Percentiles rank a stretch among this genome's conserved stretches.
Evolutionary conservation across 2,113 vertebrate genomes (phyloP).

Genomic region (Pontoporia blainvillei): DNA sequence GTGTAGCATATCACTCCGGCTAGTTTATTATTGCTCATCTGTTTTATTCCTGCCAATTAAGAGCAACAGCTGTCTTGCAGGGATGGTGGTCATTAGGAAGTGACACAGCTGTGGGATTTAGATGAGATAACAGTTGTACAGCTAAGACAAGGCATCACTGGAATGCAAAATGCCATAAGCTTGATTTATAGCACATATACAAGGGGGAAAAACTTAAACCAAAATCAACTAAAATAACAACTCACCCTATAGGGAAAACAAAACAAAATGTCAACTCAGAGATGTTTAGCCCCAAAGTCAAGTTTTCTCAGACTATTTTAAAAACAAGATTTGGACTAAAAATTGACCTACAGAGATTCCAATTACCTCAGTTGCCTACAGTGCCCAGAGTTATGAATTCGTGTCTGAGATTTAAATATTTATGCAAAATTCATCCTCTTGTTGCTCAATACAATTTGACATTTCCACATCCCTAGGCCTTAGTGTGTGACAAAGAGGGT

Average conservation of each 20-base stretch:
- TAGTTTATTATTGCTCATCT: conserved; percentile 60
- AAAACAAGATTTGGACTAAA: conserved; percentile 68
- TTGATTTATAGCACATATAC: conserved; percentile 70
- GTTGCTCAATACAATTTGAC: conserved; percentile 67
- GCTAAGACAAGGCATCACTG: conserved; percentile 67
- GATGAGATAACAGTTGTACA: conserved; percentile 72
- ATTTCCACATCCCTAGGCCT: conserved; percentile 70
- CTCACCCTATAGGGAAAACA: conserved; percentile 40
- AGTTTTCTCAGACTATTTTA: conserved; percentile 73
- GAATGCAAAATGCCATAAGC: conserved; percentile 68
- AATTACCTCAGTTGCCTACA: conserved; percentile 72
- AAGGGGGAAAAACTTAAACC: conserved; percentile 21
- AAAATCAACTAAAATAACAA: conserved; percentile 62
- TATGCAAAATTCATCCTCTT: conserved; percentile 63
- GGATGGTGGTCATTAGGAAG: conserved; percentile 70
- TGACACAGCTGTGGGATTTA: conserved; percentile 77
- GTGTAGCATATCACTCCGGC: conserved; percentile 40
- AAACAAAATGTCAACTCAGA: conserved; percentile 49
- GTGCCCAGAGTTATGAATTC: conserved; percentile 68
- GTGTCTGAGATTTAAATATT: conserved; percentile 78
- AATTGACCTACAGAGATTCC: conserved; percentile 67
- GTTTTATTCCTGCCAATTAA: conserved; percentile 63
- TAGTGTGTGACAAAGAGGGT: conserved; percentile 59
- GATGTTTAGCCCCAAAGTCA: conserved; percentile 56
- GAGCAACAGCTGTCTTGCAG: conserved; percentile 76